phyloP scores from a whole-genome alignment of 2,797 vertebrate species.

The Australoheros facetus region DNA sequence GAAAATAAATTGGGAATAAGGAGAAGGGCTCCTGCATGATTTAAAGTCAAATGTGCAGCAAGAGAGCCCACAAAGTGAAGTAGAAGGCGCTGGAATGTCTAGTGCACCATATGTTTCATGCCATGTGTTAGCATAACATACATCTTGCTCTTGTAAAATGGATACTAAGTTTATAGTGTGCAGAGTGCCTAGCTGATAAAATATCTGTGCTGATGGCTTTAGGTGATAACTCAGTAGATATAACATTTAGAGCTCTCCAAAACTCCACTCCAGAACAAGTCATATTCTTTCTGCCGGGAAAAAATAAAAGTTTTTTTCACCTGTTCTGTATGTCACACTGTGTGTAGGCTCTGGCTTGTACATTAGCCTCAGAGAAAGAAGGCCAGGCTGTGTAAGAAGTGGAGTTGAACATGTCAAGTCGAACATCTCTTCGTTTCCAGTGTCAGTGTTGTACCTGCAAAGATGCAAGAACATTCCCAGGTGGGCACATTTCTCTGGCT shows the following conservation, averaged over 20 bases:
- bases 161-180: slow-evolving; percentile 48
- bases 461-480: slow-evolving; percentile 18
- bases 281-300: neutral
- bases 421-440: slow-evolving; percentile 34
- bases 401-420: slow-evolving; percentile 31
- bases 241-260: neutral
- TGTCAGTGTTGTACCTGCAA: slow-evolving; percentile 24
- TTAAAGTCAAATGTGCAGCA: slow-evolving; percentile 50
- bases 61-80: slow-evolving; percentile 31
- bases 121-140: slow-evolving; percentile 42
- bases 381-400: neutral
- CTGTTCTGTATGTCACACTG: neutral
- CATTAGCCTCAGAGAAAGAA: slow-evolving; percentile 26
- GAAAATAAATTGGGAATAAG: slow-evolving; percentile 35
- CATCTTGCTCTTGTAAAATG: slow-evolving; percentile 41
- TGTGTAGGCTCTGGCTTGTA: slow-evolving; percentile 10
- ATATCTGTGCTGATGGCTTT: slow-evolving; percentile 37
- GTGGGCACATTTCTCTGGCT: slow-evolving; percentile 19
- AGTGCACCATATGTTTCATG: slow-evolving; percentile 45
- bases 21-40: slow-evolving; percentile 46
- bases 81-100: slow-evolving; percentile 11
- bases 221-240: slow-evolving; percentile 14
- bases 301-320: neutral
- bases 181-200: slow-evolving; percentile 31
- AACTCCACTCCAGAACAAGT: slow-evolving; percentile 14